Evolutionary conservation across 2,888 invertebrate species (phyloP), one percentile per base, ranked within the genome.

Genomic region (Trissoscelio sp.): DNA sequence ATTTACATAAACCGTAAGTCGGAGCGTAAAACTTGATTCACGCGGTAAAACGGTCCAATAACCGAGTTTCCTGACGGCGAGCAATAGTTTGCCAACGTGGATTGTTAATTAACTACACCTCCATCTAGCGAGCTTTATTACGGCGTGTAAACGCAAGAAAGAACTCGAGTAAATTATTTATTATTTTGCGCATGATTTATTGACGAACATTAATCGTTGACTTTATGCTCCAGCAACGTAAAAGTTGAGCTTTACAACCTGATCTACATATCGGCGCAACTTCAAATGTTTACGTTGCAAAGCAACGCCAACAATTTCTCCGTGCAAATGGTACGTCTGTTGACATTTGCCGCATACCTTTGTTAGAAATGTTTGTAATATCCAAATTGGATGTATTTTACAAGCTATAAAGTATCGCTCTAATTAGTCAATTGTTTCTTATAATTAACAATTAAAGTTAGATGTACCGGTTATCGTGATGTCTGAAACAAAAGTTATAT

Each of bases 91-190:
- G 22, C 48, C 20, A 16, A 14, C 31, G 34, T 39, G 46, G 39
- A 66, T 66, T 51, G 55, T 67, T 67, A 67, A 67, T 67, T 55
- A 67, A 67, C 55, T 24, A 16, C 22, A 3, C 37, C 6, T 22
- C 22, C 24, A 14, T 51, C 11, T 24, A 34, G 14, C 60, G 24
- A 42, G 14, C 24, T 67, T 53, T 55, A 31, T 55, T 67, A 12
- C 28, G 14, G 1, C 9, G n/a, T n/a, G 1, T 42, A 14, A 14
- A 42, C 12, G 18, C 2, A 16, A 31, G 57, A 37, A 57, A 37
- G 20, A 37, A 37, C 14, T 20, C 16, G 12, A 1, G 57, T n/a
- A 14, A 37, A 24, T 31, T 34, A 37, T 20, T 57, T 12, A 37
- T 57, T 20, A 18, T 60, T 60, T 60, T 44, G 24, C 28, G 42